phyloP scores from a whole-genome alignment of 2,797 vertebrate genomes.

The Apogon hyalosoma region DNA sequence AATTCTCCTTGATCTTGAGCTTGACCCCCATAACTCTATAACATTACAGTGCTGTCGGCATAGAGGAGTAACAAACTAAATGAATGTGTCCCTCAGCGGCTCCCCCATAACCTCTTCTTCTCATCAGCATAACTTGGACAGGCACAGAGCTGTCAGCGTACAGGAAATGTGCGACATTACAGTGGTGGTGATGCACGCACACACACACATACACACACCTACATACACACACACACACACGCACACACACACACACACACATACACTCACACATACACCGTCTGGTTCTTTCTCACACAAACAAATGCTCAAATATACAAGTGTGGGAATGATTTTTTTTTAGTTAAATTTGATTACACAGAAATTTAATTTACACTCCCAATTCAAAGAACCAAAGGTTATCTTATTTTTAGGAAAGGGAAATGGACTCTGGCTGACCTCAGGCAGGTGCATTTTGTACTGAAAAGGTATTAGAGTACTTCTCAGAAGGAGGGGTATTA shows the following conservation, averaged over 20 bases:
- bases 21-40: conserved; percentile 80
- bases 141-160: conserved; percentile 63
- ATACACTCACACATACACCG: neutral
- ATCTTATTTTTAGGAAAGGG: conserved; percentile 34
- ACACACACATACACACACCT: neutral
- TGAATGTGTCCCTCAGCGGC: conserved; percentile 65
- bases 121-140: conserved; percentile 76
- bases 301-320: neutral
- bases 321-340: neutral
- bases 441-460: conserved; percentile 62
- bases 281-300: neutral
- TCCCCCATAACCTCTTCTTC: conserved; percentile 65
- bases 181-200: conserved; percentile 5
- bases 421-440: conserved; percentile 57
- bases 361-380: conserved; percentile 26
- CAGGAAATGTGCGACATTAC: conserved; percentile 27
- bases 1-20: conserved; percentile 77
- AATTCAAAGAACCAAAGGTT: conserved; percentile 25
- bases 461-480: conserved; percentile 72
- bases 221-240: neutral
- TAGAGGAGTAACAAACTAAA: conserved; percentile 69
- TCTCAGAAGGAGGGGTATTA: conserved; percentile 78
- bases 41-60: conserved; percentile 62
- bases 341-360: conserved; percentile 22
- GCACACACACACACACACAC: neutral